Base-by-base conservation (phyloP, 2,113 vertebrate genomes). In the mouse (Mus musculus) region DNA sequence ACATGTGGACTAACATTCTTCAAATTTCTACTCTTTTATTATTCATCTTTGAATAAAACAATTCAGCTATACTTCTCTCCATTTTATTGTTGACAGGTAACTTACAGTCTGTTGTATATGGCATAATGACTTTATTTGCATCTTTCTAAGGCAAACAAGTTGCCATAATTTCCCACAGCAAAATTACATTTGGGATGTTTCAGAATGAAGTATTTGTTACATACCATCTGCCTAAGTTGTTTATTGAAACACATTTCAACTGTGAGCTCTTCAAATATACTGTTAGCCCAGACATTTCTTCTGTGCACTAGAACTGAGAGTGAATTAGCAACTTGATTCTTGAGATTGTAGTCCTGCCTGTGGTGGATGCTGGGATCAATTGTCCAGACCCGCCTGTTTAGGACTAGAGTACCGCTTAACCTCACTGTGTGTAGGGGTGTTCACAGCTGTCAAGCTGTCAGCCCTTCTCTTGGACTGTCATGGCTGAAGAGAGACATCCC, bases 1-100 rank as follows among this genome's bases (percentile, higher is more conserved):
- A 39, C 81, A 75, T 56, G 13, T 14, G 14, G 88, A 56, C 93
- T 96, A 91, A 88, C 93, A 52, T 63, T 95, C 46, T 93, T 93
- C 52, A 89, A 36, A 86, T 93, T 94, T 93, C 42, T 93, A 88
- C n/a, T 42, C n/a, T 88, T 96, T 93, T 95, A 81, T 97, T 93
- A 77, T 30, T 54, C 8, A 73, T 81, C 76, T 96, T 95, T 91
- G 67, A 90, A 69, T 69, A 73, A 90, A 91, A 93, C 88, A 93
- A 96, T 92, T 94, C 82, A 77, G 65, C 92, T 91, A 69, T 2
- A 89, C 82, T 96, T 96, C 24, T 87, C 30, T 61, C 91, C 71
- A 92, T 92, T 94, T 86, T 87, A 52, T 84, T 94, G 84, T 95
- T 92, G 89, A 90, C 42, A 63, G 36, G 95, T 96, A 92, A 81